Conservation (phyloP, 2,113 vertebrate species). For the Ia io region DNA sequence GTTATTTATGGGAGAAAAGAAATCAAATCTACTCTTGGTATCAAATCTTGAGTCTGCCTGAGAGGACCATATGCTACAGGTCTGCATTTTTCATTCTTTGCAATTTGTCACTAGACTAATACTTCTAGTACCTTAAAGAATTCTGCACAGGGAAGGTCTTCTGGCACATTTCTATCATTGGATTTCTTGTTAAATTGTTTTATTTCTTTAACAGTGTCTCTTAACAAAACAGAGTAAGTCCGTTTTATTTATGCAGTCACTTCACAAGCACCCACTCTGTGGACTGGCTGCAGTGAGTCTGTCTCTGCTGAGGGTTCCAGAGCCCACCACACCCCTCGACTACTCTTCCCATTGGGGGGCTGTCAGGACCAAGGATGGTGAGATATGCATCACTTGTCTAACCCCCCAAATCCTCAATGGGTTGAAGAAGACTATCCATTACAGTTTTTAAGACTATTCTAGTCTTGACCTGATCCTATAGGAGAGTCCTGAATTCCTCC, state of each 20-base stretch:
- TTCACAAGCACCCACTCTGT: not conserved
- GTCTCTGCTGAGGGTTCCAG: not conserved
- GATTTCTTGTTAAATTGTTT: not conserved
- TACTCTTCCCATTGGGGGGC: not conserved
- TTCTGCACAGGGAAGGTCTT: not conserved
- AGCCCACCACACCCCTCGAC: not conserved
- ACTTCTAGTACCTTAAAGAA: slow-evolving; percentile 27
- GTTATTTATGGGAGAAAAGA: slow-evolving; percentile 45
- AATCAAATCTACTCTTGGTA: slow-evolving; percentile 58
- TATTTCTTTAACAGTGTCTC: not conserved
- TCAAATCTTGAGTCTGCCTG: slow-evolving; percentile 42
- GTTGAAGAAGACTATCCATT: not conserved
- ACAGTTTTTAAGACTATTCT: not conserved
- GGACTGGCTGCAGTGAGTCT: not conserved
- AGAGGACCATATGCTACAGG: slow-evolving; percentile 51
- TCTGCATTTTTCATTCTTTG: slow-evolving; percentile 55
- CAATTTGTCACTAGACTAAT: slow-evolving; percentile 28
- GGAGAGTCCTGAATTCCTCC: not conserved
- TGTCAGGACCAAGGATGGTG: not conserved
- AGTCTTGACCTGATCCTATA: not conserved
- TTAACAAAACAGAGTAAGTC: not conserved
- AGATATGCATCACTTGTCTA: not conserved
- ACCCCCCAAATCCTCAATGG: not conserved
- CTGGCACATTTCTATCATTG: not conserved
- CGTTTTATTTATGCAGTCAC: not conserved